phyloP scores from a whole-genome alignment of 2,888 invertebrate species.

The Mesoligia furuncula region DNA sequence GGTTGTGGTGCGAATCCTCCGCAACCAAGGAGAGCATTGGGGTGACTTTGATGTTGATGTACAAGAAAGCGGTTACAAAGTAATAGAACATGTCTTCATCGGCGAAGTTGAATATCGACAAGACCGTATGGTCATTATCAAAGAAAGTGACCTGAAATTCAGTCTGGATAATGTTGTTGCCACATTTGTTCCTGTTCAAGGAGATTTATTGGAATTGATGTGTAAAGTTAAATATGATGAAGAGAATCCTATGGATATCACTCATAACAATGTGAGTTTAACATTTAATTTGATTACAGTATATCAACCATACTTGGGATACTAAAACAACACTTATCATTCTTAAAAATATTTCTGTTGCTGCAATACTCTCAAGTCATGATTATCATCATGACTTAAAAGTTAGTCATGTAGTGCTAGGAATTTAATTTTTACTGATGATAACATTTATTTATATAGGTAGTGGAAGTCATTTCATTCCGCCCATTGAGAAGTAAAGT shows the following conservation, averaged over 20 bases:
- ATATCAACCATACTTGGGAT: neutral
- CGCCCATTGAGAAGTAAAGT: slow-evolving; percentile 91
- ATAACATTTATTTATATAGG: slow-evolving; percentile 66
- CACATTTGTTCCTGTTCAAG: slow-evolving; percentile 92
- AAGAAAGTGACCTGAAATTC: slow-evolving; percentile 90
- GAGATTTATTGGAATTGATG: slow-evolving; percentile 93
- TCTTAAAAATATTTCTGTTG: neutral
- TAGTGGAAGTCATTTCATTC: slow-evolving; percentile 91
- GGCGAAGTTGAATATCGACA: slow-evolving; percentile 79
- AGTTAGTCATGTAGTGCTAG: neutral
- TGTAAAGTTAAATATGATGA: slow-evolving; percentile 92
- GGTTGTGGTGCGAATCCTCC: slow-evolving; percentile 90
- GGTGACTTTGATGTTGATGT: slow-evolving; percentile 81
- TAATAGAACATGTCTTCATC: slow-evolving; percentile 81
- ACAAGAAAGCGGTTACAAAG: slow-evolving; percentile 76
- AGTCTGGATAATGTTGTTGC: slow-evolving; percentile 91
- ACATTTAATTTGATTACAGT: neutral
- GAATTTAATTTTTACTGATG: slow-evolving; percentile 4
- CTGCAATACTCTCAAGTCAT: neutral
- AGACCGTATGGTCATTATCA: slow-evolving; percentile 84
- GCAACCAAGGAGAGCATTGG: slow-evolving; percentile 88
- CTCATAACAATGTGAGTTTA: slow-evolving; percentile 78
- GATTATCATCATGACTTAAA: too few species aligned
- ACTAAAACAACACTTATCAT: neutral
- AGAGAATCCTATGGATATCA: slow-evolving; percentile 84